Evolutionary conservation across 1,140 invertebrate genomes (phyloP), one percentile per base, ranked within the genome.

Genomic region (Meloidogyne floridensis): DNA sequence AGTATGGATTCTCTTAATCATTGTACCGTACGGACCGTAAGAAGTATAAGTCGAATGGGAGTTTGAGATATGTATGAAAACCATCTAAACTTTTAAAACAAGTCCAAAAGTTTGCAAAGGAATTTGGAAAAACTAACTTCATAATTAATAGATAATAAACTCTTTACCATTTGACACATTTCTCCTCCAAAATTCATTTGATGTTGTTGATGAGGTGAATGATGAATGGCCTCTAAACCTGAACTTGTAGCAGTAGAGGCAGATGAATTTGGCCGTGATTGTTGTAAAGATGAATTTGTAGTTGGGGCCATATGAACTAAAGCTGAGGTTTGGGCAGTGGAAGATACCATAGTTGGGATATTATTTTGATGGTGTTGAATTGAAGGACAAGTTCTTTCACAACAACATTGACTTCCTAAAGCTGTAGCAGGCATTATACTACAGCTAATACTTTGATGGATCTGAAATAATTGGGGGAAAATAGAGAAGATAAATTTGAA

Each of bases 401-500:
- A 79, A 47, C 77, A 54, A 72, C 65, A 83, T 65, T 51, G 32
- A n/a, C 43, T 32, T 43, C 70, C 76, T 72, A 81, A 2, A 51
- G 72, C 51, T 73, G 70, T 5, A 53, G 82, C 69, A 42, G 84
- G 84, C 77, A 86, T 81, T 11, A 86, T 85, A 69, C 83, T 85
- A 83, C 86, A 86, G 53, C 85, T 86, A 13, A 86, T 85, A 73
- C 86, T 86, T 80, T 86, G 84, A 54, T 86, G 85, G 43, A 86
- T 86, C 85, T 86, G 51, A 80, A 85, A 85, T 4, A 2, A 15
- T 42, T 10, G 47, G 47, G 32, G 47, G 47, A 47, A 47, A 47
- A 47, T 47, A 47, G 47, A 47, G 32, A 32, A 32, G 32, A 32
- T 32, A 32, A 32, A 32, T 32, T 32, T 32, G 32, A 32, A 32